phyloP scores from a whole-genome alignment of 2,888 invertebrate species.

The Ochropacha duplaris region DNA sequence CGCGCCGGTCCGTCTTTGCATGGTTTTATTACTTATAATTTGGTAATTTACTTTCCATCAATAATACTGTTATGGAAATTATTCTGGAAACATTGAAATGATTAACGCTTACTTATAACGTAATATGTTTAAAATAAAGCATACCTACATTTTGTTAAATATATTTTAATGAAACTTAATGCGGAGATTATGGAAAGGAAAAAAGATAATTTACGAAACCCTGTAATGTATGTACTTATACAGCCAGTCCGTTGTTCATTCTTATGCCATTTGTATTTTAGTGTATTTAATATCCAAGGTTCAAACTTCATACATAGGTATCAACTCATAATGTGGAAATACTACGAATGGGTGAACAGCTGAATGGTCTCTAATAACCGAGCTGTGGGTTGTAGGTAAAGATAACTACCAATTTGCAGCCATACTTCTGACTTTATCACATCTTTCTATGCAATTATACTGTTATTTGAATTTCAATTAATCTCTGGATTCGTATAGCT shows the following conservation, averaged over 20 bases:
- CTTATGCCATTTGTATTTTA: background rate
- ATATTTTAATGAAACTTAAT: background rate
- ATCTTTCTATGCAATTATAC: background rate
- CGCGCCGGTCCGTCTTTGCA: slow-evolving; percentile 19
- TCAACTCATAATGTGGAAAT: background rate
- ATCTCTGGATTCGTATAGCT: background rate
- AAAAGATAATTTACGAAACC: background rate
- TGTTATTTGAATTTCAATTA: background rate
- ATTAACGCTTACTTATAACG: background rate
- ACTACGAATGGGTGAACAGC: slow-evolving; percentile 4
- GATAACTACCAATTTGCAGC: background rate
- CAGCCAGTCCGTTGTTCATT: background rate
- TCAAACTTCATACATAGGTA: background rate
- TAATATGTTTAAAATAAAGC: too few species aligned
- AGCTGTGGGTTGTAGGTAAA: slow-evolving; percentile 4
- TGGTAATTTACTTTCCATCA: slow-evolving; percentile 33
- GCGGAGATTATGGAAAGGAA: background rate
- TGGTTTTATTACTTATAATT: slow-evolving; percentile 53
- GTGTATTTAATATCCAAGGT: background rate
- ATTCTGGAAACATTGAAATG: background rate
- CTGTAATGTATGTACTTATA: background rate
- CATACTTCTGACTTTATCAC: background rate
- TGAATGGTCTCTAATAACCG: slow-evolving; percentile 21
- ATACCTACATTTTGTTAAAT: too few species aligned
- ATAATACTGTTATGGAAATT: background rate